Conservation (phyloP, 2,797 vertebrate genomes). For the Tolypeutes matacus region DNA sequence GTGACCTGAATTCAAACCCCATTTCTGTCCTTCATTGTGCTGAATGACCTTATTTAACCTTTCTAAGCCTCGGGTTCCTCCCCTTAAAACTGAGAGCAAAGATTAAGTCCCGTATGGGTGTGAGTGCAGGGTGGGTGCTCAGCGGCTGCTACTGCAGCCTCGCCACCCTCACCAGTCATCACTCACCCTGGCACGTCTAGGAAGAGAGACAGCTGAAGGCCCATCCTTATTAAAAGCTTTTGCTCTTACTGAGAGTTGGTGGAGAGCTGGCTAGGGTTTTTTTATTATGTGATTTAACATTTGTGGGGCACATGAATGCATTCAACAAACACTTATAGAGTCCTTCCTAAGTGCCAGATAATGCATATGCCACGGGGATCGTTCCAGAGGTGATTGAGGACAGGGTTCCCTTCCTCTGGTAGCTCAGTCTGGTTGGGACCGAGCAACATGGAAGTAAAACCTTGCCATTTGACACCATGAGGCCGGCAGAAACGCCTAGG, state of each 20-base stretch:
- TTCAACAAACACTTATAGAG: neutral
- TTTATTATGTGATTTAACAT: slow-evolving; percentile 4
- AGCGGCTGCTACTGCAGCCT: neutral
- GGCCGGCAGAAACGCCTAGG: neutral
- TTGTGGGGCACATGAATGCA: neutral
- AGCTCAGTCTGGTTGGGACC: neutral
- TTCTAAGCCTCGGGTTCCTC: neutral
- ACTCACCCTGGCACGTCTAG: neutral
- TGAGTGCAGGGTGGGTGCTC: rapidly evolving
- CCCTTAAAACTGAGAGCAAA: neutral
- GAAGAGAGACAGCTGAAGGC: neutral
- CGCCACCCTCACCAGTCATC: neutral
- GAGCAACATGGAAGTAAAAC: neutral
- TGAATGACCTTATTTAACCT: neutral
- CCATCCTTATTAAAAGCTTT: neutral
- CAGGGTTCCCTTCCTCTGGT: neutral
- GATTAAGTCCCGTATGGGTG: rapidly evolving
- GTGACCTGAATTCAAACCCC: neutral
- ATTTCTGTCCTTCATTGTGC: neutral
- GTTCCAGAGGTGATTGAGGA: neutral
- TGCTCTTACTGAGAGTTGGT: neutral
- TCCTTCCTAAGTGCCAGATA: neutral
- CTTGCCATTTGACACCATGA: neutral
- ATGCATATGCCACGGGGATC: neutral
- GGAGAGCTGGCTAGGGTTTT: neutral